phyloP scores from a whole-genome alignment of 1,140 invertebrate genomes.

The Trachelipus rathkii region DNA sequence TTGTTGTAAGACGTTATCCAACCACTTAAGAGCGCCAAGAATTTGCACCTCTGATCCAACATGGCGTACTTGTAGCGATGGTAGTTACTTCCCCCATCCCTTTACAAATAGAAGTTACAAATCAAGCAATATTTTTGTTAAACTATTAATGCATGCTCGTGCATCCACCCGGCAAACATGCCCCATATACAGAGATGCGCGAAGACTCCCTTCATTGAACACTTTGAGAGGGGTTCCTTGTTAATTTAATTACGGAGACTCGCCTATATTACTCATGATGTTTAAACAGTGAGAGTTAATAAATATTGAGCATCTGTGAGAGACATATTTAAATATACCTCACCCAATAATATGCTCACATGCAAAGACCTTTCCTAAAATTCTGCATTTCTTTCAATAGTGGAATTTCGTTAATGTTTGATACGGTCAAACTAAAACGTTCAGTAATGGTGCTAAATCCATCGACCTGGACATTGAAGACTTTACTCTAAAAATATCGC shows the following conservation, averaged over 20 bases:
- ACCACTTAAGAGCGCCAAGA: slow-evolving; percentile 84
- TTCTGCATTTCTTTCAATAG: slow-evolving; percentile 60
- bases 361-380: slow-evolving; percentile 57
- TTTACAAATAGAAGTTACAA: slow-evolving; percentile 57
- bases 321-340: slow-evolving; percentile 74
- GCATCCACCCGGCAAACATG: slow-evolving; percentile 52
- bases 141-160: slow-evolving; percentile 54
- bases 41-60: slow-evolving; percentile 94
- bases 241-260: slow-evolving; percentile 80
- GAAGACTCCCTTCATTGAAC: slow-evolving; percentile 43
- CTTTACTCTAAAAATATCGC: slow-evolving; percentile 56
- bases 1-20: slow-evolving; percentile 85
- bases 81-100: slow-evolving; percentile 56
- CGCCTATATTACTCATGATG: slow-evolving; percentile 70
- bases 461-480: slow-evolving; percentile 51
- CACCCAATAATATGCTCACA: slow-evolving; percentile 47
- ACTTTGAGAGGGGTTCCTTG: slow-evolving; percentile 57
- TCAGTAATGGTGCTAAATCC: background rate
- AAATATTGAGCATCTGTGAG: slow-evolving; percentile 91
- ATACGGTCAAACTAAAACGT: slow-evolving; percentile 59
- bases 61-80: slow-evolving; percentile 70
- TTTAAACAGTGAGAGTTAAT: slow-evolving; percentile 96
- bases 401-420: slow-evolving; percentile 62
- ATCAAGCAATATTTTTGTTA: slow-evolving; percentile 56
- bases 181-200: slow-evolving; percentile 50